Percentiles rank a stretch among this genome's conserved stretches.
Evolutionary conservation across 2,797 vertebrate species (phyloP).

Genomic region (Rhabdophis nuchalis): DNA sequence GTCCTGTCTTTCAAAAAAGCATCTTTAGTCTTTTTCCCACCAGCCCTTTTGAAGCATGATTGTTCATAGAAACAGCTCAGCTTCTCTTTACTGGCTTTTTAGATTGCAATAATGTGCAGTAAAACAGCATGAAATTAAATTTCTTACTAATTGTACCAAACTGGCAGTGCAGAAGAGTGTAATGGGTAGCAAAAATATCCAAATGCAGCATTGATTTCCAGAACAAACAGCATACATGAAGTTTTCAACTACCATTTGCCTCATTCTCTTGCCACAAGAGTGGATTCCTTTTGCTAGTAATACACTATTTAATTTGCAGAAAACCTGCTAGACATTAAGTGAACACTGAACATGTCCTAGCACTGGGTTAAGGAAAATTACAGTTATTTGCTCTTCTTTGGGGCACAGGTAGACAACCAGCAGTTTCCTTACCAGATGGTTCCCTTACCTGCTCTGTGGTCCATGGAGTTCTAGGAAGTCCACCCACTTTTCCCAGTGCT

Average conservation of each 20-base stretch:
- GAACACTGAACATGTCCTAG: neutral
- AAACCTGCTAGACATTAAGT: neutral
- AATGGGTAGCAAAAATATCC: slow-evolving; percentile 31
- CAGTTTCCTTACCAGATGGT: neutral
- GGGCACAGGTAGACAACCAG: neutral
- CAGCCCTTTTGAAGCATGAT: neutral
- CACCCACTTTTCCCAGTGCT: neutral
- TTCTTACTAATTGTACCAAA: slow-evolving; percentile 21
- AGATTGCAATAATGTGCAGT: slow-evolving; percentile 21
- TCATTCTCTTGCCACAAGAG: neutral
- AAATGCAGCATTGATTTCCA: neutral
- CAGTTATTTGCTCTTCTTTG: neutral
- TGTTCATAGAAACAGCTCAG: neutral
- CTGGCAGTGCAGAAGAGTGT: slow-evolving; percentile 11
- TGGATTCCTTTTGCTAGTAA: neutral
- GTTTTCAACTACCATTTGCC: neutral
- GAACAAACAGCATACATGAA: neutral
- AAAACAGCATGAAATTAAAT: slow-evolving; percentile 28
- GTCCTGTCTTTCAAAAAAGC: neutral
- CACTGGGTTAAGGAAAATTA: neutral
- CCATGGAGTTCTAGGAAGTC: neutral
- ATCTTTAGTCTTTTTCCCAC: neutral
- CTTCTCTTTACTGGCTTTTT: slow-evolving; percentile 17
- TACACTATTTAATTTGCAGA: neutral
- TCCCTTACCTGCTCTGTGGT: neutral